A percentile compares a stretch with the other conserved stretches of the same genome.
Conservation (phyloP, 1,140 invertebrate species). For the Aphelinus atriplicis region DNA sequence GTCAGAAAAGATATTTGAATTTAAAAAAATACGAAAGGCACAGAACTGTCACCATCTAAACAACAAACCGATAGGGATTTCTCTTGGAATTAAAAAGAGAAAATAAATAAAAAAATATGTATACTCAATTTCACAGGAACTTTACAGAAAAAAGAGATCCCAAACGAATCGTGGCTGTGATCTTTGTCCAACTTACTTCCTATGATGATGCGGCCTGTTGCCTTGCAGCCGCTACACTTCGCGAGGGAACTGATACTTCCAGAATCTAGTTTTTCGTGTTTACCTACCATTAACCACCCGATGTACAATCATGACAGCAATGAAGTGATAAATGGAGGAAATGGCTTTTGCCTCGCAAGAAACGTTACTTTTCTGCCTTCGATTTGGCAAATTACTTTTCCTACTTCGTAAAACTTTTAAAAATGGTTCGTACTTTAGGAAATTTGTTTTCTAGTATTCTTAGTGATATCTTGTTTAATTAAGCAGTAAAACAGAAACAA, state of each 20-base stretch:
- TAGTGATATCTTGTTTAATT: not conserved
- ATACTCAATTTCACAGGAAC: conserved; percentile 38
- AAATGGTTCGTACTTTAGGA: too few relatives aligned
- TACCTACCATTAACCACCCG: conserved; percentile 63
- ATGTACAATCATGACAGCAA: conserved; percentile 63
- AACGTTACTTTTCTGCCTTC: conserved; percentile 20
- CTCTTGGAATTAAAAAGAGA: conserved; percentile 30
- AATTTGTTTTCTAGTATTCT: not conserved
- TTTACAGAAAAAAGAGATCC: conserved; percentile 46
- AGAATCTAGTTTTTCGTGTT: conserved; percentile 63
- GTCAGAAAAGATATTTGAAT: conserved; percentile 34
- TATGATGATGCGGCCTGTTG: conserved; percentile 63
- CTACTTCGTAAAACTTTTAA: not conserved
- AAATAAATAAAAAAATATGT: conserved; percentile 24
- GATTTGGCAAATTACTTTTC: not conserved
- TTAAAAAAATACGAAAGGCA: conserved; percentile 31
- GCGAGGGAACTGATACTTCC: conserved; percentile 61
- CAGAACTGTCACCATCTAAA: conserved; percentile 57
- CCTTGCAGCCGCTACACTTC: conserved; percentile 63
- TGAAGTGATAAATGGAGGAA: conserved; percentile 58
- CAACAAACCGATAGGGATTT: conserved; percentile 48
- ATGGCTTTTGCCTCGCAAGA: conserved; percentile 33
- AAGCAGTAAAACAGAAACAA: conserved; percentile 36
- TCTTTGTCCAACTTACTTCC: conserved; percentile 61
- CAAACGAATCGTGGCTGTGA: conserved; percentile 51